Percentiles rank a stretch among this genome's conserved stretches.
Conservation (phyloP, 2,113 vertebrate genomes). For the Columbina picui region DNA sequence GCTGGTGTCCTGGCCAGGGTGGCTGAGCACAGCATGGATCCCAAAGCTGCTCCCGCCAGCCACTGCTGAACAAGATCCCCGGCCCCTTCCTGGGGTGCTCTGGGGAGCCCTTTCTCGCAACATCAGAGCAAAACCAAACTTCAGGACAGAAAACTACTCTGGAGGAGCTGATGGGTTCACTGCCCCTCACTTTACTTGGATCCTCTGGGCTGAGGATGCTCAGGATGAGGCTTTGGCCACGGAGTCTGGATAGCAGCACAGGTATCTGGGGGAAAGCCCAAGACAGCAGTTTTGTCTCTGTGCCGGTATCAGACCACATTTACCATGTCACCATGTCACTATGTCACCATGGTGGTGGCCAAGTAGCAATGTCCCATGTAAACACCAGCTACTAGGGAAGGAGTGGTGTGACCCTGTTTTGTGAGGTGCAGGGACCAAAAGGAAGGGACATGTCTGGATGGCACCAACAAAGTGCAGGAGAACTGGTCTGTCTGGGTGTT, state of each 20-base stretch:
- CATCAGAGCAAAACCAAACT: neutral
- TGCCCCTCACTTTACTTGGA: neutral
- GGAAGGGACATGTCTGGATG: neutral
- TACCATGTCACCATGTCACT: neutral
- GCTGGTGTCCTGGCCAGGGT: neutral
- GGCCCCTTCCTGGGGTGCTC: neutral
- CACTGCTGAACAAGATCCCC: accelerated
- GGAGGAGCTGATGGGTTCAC: neutral
- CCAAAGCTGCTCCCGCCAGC: accelerated
- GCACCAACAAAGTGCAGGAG: neutral
- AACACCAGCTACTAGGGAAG: neutral
- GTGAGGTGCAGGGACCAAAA: neutral
- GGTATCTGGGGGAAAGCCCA: neutral
- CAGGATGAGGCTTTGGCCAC: accelerated
- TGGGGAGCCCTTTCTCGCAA: neutral
- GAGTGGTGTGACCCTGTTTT: neutral
- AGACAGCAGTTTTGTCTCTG: neutral
- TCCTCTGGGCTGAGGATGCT: neutral
- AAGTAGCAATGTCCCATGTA: neutral
- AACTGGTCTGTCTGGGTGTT: neutral
- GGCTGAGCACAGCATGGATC: neutral
- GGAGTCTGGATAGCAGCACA: neutral
- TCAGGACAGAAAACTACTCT: neutral
- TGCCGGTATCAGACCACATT: neutral
- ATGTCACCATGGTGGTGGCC: neutral